These are phyloP conservation scores for Anarhynchus alexandrinus DNA, from an alignment of 2,113 vertebrate species.

Conservation along the genomic window DNA sequence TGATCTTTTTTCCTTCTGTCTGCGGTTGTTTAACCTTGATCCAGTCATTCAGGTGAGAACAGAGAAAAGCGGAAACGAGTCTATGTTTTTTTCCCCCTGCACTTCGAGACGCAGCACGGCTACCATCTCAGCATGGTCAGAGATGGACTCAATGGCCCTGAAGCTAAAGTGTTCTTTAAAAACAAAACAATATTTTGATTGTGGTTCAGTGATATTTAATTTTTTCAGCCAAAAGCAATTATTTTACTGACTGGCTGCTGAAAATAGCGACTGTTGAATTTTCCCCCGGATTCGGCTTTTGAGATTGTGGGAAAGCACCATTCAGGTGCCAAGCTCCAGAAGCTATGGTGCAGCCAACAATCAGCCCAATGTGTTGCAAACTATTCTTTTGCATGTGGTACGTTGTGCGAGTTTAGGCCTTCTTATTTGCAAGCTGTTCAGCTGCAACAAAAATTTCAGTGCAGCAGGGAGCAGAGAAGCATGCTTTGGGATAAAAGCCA, in stretches of 20 bases:
- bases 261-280: background rate
- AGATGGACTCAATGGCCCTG: background rate
- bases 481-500: background rate
- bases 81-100: background rate
- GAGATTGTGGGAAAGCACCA: background rate
- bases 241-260: background rate
- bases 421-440: background rate
- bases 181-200: background rate
- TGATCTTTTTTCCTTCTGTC: constrained; percentile 42
- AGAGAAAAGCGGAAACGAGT: constrained; percentile 18
- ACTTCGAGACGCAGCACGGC: background rate
- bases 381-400: background rate
- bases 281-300: background rate
- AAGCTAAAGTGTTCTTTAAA: background rate
- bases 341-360: fast-evolving
- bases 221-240: background rate
- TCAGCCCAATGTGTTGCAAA: background rate
- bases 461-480: background rate
- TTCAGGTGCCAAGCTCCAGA: background rate
- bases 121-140: background rate
- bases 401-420: fast-evolving
- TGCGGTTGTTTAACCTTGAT: constrained; percentile 25
- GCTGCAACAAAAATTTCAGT: background rate
- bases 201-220: background rate
- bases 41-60: constrained; percentile 27